These are phyloP conservation scores for Pollachius pollachius DNA, from an alignment of 2,113 vertebrate genomes.

Conservation along the genomic window DNA sequence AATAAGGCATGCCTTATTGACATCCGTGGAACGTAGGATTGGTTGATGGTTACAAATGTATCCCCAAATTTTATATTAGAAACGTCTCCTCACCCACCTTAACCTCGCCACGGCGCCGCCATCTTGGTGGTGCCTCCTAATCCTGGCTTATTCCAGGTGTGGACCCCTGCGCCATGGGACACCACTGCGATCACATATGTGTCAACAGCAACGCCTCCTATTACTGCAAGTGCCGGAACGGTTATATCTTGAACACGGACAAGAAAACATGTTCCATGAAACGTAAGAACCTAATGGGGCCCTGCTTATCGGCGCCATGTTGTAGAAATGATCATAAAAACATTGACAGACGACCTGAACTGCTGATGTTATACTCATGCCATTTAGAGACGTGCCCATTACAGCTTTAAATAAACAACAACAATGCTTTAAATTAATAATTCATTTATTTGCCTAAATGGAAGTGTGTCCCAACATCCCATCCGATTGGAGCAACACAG, in stretches of 20 bases:
- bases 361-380: constrained; percentile 14
- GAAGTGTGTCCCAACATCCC: constrained; percentile 33
- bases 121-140: constrained; percentile 26
- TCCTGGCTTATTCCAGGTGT: constrained; percentile 65
- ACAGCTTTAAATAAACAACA: constrained; percentile 7
- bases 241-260: constrained; percentile 79
- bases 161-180: constrained; percentile 75
- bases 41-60: no score
- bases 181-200: constrained; percentile 81
- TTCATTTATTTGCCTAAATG: no score
- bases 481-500: constrained; percentile 22
- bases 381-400: constrained; percentile 3
- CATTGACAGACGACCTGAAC: neutral
- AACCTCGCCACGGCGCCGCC: constrained; percentile 11
- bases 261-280: constrained; percentile 77
- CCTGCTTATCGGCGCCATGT: constrained; percentile 8
- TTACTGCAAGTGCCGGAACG: constrained; percentile 77
- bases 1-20: no score
- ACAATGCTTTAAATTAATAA: neutral
- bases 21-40: no score
- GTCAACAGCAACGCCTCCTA: constrained; percentile 72
- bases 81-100: no score
- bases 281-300: constrained; percentile 65
- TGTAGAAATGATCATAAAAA: constrained; percentile 14
- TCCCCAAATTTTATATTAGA: no score